Evolutionary conservation across 2,113 vertebrate species (phyloP), one percentile per base, ranked within the genome.

Genomic region (Otocyon megalotis): DNA sequence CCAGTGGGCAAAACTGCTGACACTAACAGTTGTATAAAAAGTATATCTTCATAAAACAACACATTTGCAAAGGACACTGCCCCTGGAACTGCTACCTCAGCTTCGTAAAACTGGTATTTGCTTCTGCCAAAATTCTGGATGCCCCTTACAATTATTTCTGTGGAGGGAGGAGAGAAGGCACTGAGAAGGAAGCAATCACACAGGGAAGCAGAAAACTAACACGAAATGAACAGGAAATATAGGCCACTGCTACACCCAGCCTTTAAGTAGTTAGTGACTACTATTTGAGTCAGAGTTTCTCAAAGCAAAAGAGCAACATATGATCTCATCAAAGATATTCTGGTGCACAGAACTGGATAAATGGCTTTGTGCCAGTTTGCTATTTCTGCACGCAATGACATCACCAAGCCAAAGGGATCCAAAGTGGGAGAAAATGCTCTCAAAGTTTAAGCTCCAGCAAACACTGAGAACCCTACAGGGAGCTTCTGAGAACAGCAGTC

Each of bases 1-100:
- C 65, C 96, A 97, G 63, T n/a, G 71, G 56, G 56, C 54, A 81
- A 89, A 88, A 19, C 2, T 91, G 48, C 72, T 90, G 82, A 19
- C 0, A 19, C 58, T 14, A 50, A 67, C 84, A 88, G 58, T 56
- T 62, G n/a, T 30, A 58, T 50, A 62, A 72, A 97, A 95, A 26
- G 24, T 48, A 20, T 8, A 17, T 79, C 93, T 95, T 96, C 90
- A 88, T 93, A 92, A 97, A 97, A 97, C 15, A 87, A 83, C 28
- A 96, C 37, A 96, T 83, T 53, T 84, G 65, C 88, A 77, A 96
- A 88, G 88, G 65, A 71, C 54, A 50, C 20, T 50, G 58, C 8
- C 94, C 84, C 48, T 5, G 76, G 76, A 92, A 82, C 20, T 58
- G 95, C 84, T 62, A 24, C 37, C n/a, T 93, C 90, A 53, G 84